Percentiles rank a stretch among this genome's conserved stretches.
Evolutionary conservation across 2,797 vertebrate species (phyloP).

Genomic region (Buceros bicornis): DNA sequence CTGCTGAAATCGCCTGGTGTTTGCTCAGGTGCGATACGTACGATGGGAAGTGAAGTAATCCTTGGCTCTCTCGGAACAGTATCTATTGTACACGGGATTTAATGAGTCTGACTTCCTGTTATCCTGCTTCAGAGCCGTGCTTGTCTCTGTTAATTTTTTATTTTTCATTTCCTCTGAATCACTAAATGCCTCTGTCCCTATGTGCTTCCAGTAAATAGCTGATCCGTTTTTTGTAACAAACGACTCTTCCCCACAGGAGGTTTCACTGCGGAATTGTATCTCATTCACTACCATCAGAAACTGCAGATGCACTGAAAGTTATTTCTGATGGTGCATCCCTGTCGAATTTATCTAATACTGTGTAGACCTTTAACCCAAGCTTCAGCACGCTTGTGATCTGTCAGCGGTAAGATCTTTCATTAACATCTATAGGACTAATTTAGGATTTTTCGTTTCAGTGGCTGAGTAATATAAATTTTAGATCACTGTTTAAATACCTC

Average conservation of each 20-base stretch:
- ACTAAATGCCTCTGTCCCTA: background rate
- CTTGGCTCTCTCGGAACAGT: slow-evolving; percentile 6
- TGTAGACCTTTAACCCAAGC: background rate
- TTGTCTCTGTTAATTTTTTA: background rate
- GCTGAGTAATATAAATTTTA: background rate
- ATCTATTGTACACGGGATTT: slow-evolving; percentile 14
- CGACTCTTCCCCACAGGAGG: background rate
- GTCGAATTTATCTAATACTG: background rate
- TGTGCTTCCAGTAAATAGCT: slow-evolving; percentile 1
- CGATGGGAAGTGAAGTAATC: slow-evolving; percentile 37
- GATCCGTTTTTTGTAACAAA: background rate
- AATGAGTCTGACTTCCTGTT: slow-evolving; percentile 27
- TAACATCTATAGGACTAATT: background rate
- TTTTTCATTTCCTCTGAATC: background rate
- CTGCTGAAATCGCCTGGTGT: slow-evolving; percentile 15
- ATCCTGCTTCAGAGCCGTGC: background rate
- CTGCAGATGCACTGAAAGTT: background rate
- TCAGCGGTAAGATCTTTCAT: background rate
- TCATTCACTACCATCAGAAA: background rate
- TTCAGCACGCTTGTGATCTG: background rate
- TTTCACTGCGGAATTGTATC: background rate
- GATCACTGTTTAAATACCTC: background rate
- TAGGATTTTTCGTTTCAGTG: background rate
- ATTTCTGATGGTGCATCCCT: background rate
- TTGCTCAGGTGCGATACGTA: slow-evolving; percentile 17